Evolutionary conservation across 2,797 vertebrate genomes (phyloP).

Genomic region (Hapalemur alaotrensis): DNA sequence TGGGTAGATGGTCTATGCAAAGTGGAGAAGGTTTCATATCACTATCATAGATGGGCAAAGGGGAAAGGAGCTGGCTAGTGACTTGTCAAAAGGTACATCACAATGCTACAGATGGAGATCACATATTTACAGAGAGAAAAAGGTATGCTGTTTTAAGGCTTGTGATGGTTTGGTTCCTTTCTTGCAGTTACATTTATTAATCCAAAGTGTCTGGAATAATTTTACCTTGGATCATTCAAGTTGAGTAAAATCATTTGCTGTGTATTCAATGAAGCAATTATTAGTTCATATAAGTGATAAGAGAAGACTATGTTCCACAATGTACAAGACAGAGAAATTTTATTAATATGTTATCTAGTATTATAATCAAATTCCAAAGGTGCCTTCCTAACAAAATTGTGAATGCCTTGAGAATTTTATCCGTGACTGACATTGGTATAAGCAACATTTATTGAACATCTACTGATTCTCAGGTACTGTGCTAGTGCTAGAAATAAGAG

Average conservation of each 20-base stretch:
- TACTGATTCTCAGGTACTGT: background rate
- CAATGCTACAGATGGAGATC: background rate
- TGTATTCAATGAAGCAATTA: constrained; percentile 16
- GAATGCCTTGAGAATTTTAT: constrained; percentile 13
- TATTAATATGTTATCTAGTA: background rate
- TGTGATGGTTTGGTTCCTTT: background rate
- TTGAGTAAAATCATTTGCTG: background rate
- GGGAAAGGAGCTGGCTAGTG: background rate
- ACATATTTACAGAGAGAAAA: background rate
- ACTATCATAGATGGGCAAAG: background rate
- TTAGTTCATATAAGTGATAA: background rate
- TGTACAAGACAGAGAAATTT: background rate
- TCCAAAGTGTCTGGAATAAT: background rate
- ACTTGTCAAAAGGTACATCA: background rate
- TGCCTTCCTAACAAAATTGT: constrained; percentile 24
- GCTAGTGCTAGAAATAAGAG: constrained; percentile 9
- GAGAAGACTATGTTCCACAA: background rate
- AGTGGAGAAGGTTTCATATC: background rate
- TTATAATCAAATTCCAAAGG: background rate
- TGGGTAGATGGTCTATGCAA: background rate
- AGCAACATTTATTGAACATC: background rate
- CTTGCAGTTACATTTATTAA: constrained; percentile 23
- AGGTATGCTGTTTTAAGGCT: background rate
- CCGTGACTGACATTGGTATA: background rate
- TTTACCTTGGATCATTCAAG: background rate